Evolutionary conservation across 2,888 invertebrate species (phyloP), one percentile per base, ranked within the genome.

Genomic region (Xylophagus ater): DNA sequence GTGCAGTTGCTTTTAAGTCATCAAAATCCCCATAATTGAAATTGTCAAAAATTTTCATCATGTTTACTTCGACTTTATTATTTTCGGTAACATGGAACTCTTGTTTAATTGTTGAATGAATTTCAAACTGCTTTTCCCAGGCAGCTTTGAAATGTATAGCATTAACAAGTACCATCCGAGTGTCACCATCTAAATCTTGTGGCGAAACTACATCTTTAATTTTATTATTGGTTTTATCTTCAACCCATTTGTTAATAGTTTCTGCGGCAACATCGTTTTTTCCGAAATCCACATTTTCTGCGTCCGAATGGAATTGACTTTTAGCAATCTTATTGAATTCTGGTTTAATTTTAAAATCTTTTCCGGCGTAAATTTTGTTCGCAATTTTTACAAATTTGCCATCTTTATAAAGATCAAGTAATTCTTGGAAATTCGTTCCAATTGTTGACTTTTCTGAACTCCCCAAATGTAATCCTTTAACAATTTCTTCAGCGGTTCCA

Each of bases 121-220:
- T 54, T 17, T 78, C 56, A 54, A 92, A 93, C 49, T 76, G 69
- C 19, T 70, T 57, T 29, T 66, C 60, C 87, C 89, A 90, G 24
- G 71, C 68, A 3, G 81, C 83, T 66, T 88, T 88, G 65, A 90
- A 90, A 58, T 88, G 87, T n/a, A 90, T 72, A 1, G 87, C 88
- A 57, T 87, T 90, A 3, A 87, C 73, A 4, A 90, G 70, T 3
- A 89, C 76, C 40, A 86, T 60, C 34, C 76, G 69, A 2, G 84
- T 83, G 1, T 63, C 53, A 0, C 36, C 34, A 53, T 65, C 52
- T 1, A 87, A 55, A 51, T 70, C 67, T 47, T 69, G 76, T 2
- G 73, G 12, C 2, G 69, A 57, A 34, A 96, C 62, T 2, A 96
- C 67, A 51, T 89, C 70, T 49, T 76, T 76, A 40, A 96, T 93